Evolutionary conservation across 2,113 vertebrate species (phyloP).

Genomic region (Alces alces): DNA sequence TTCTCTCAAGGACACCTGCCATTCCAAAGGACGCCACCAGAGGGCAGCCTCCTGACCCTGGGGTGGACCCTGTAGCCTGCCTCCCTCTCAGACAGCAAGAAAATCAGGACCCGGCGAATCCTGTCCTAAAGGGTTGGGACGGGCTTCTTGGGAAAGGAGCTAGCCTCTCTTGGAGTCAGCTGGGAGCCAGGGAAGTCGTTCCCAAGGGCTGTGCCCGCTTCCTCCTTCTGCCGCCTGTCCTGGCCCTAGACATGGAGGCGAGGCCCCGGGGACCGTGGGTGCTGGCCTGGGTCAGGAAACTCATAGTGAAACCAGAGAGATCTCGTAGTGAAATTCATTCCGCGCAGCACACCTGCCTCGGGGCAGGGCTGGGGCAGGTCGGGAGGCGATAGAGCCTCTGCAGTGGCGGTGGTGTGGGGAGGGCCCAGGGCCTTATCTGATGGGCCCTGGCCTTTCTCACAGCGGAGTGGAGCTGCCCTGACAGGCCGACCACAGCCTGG

Average conservation of each 20-base stretch:
- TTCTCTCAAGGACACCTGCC: neutral
- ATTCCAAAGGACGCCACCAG: constrained; percentile 19
- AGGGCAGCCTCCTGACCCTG: neutral
- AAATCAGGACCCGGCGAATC: neutral
- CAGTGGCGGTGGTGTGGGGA: constrained; percentile 19
- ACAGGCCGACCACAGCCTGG: neutral
- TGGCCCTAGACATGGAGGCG: constrained; percentile 1
- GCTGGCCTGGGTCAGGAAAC: constrained; percentile 58
- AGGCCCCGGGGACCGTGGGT: neutral
- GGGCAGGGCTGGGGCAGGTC: constrained; percentile 12
- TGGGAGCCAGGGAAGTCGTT: neutral
- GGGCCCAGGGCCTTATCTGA: constrained; percentile 68
- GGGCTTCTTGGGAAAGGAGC: neutral
- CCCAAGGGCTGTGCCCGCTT: neutral
- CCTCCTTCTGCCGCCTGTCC: neutral
- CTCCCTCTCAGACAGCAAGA: neutral
- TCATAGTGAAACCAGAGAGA: constrained; percentile 69
- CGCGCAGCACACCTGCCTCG: constrained; percentile 50
- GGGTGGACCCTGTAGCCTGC: neutral
- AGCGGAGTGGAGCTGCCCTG: neutral
- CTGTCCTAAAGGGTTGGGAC: too few relatives aligned
- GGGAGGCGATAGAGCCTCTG: neutral
- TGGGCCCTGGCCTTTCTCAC: constrained; percentile 61
- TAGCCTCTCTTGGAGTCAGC: neutral
- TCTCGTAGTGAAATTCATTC: constrained; percentile 57